Evolutionary conservation across 2,888 invertebrate genomes (phyloP).

Genomic region (Junonia oenone): DNA sequence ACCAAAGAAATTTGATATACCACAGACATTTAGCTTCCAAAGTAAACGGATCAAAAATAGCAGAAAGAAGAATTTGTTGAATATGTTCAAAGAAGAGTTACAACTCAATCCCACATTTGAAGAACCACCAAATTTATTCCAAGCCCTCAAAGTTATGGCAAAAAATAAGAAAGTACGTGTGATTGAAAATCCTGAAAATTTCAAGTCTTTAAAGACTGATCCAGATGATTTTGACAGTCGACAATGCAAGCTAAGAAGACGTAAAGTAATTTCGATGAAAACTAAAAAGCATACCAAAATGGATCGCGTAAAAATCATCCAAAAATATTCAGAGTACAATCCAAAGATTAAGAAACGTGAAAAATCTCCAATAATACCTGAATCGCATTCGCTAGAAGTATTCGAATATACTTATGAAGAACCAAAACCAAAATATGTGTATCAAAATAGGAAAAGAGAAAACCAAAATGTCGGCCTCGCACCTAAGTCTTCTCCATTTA

Average conservation of each 20-base stretch:
- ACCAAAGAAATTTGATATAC: slow-evolving; percentile 17
- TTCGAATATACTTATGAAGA: slow-evolving; percentile 40
- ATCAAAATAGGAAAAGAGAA: not conserved
- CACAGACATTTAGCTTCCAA: slow-evolving; percentile 26
- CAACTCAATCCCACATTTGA: slow-evolving; percentile 35
- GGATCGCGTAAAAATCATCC: not conserved
- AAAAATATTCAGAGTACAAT: not conserved
- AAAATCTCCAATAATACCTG: slow-evolving; percentile 17
- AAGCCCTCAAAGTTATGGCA: slow-evolving; percentile 52
- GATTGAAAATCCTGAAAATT: too few species aligned
- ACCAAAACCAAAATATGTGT: not conserved
- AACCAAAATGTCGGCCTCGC: not conserved
- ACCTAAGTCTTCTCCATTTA: slow-evolving; percentile 23
- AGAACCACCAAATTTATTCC: slow-evolving; percentile 48
- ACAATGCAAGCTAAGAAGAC: slow-evolving; percentile 40
- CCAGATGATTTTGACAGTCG: slow-evolving; percentile 9
- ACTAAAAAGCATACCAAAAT: slow-evolving; percentile 27
- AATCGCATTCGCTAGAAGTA: slow-evolving; percentile 44
- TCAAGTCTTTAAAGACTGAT: too few species aligned
- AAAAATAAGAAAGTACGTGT: too few species aligned
- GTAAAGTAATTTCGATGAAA: slow-evolving; percentile 36
- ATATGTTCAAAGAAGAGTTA: slow-evolving; percentile 47
- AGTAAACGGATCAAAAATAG: slow-evolving; percentile 30
- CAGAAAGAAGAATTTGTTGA: slow-evolving; percentile 41
- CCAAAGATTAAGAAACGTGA: not conserved